Evolutionary conservation across 2,888 invertebrate species (phyloP).

Genomic region (Drosophila leonis): DNA sequence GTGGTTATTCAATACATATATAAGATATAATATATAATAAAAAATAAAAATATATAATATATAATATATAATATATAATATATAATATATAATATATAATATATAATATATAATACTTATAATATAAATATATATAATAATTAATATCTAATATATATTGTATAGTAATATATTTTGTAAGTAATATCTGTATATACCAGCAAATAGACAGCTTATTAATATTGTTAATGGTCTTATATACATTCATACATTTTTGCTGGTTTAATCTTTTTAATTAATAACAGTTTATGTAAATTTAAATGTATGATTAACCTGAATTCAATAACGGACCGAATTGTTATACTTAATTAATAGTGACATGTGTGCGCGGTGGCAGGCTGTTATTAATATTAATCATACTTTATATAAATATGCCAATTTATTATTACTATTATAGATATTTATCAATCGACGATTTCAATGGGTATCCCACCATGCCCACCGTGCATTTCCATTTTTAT

Average conservation of each 20-base stretch:
- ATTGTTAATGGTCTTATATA: constrained; percentile 35
- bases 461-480: not conserved
- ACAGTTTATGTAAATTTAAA: constrained; percentile 70
- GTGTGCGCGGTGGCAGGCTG: constrained; percentile 17
- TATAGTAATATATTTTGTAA: not conserved
- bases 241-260: constrained; percentile 11
- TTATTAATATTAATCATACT: constrained; percentile 39
- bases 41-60: too few species aligned
- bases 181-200: not conserved
- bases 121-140: not conserved
- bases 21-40: too few species aligned
- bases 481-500: constrained; percentile 13
- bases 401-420: constrained; percentile 37
- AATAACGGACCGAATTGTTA: constrained; percentile 55
- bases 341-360: constrained; percentile 64
- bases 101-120: not conserved
- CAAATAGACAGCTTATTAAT: constrained; percentile 30
- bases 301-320: constrained; percentile 71
- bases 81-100: not conserved
- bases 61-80: too few species aligned
- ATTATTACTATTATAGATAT: constrained; percentile 18
- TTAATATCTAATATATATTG: too few species aligned
- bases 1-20: too few species aligned
- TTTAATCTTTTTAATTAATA: constrained; percentile 69
- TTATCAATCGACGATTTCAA: not conserved